Percentiles rank a stretch among this genome's conserved stretches.
These are phyloP conservation scores for Virgularia gustaviana DNA, from an alignment of 92 coral and sea anemone species.

Conservation along the genomic window DNA sequence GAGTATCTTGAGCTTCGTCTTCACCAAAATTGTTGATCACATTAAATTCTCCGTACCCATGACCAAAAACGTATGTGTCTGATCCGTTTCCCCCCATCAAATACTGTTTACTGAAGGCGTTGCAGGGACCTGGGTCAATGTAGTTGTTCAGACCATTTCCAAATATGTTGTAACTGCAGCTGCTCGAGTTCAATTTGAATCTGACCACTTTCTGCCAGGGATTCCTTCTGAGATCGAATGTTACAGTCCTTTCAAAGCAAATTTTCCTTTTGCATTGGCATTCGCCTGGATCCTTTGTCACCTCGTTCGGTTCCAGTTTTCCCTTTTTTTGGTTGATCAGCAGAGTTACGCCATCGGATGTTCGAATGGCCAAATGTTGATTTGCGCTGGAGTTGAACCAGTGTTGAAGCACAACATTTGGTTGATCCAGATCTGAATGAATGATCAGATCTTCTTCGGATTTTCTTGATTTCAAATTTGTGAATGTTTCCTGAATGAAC, in stretches of 20 bases:
- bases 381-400: constrained; percentile 27
- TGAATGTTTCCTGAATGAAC: constrained; percentile 34
- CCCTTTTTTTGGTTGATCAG: constrained; percentile 1
- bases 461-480: constrained; percentile 12
- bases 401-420: constrained; percentile 1
- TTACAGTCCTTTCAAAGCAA: neutral
- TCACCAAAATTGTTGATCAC: constrained; percentile 44
- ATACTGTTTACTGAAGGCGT: constrained; percentile 44
- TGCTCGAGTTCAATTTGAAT: constrained; percentile 48
- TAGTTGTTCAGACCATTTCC: constrained; percentile 54
- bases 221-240: constrained; percentile 6
- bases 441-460: constrained; percentile 20
- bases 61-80: constrained; percentile 50
- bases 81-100: constrained; percentile 49
- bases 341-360: constrained; percentile 1
- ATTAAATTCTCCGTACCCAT: constrained; percentile 58
- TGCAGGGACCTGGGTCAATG: constrained; percentile 60
- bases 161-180: constrained; percentile 52
- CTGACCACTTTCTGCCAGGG: constrained; percentile 53
- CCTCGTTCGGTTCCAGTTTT: constrained; percentile 41
- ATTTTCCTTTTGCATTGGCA: constrained; percentile 31
- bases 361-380: neutral
- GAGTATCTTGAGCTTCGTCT: constrained; percentile 41
- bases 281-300: constrained; percentile 51
- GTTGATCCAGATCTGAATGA: neutral